These are phyloP conservation scores for Phataginus tetradactyla DNA, from an alignment of 2,797 vertebrate species.

Conservation along the genomic window DNA sequence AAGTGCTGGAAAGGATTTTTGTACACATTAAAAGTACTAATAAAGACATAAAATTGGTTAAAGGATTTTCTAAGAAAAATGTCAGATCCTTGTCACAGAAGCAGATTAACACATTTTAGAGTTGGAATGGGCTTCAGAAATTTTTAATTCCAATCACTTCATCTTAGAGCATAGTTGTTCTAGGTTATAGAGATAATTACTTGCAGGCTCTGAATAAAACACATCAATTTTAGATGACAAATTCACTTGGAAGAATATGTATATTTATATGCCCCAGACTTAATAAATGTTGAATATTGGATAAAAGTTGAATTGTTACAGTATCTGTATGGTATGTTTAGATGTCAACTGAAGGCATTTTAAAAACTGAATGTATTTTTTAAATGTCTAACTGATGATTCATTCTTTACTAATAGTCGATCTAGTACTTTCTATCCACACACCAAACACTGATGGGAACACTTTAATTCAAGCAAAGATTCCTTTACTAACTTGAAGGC, in stretches of 20 bases:
- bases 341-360: slow-evolving; percentile 10
- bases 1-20: neutral
- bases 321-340: neutral
- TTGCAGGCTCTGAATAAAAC: neutral
- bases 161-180: neutral
- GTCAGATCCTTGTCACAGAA: neutral
- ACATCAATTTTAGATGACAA: slow-evolving; percentile 10
- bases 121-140: neutral
- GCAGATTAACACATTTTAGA: neutral
- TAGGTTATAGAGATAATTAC: slow-evolving; percentile 15
- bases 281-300: neutral
- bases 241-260: neutral
- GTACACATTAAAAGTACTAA: neutral
- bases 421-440: neutral
- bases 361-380: neutral
- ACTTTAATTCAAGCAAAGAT: neutral
- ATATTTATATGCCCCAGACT: neutral
- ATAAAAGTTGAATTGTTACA: neutral
- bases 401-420: neutral
- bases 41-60: neutral
- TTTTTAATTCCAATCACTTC: neutral
- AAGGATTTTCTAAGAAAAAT: neutral
- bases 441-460: neutral
- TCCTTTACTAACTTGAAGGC: neutral
- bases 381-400: slow-evolving; percentile 11